Percentiles rank a stretch among this genome's conserved stretches.
These are phyloP conservation scores for Lithobius niger DNA, from an alignment of 1,140 invertebrate species.

Conservation along the genomic window DNA sequence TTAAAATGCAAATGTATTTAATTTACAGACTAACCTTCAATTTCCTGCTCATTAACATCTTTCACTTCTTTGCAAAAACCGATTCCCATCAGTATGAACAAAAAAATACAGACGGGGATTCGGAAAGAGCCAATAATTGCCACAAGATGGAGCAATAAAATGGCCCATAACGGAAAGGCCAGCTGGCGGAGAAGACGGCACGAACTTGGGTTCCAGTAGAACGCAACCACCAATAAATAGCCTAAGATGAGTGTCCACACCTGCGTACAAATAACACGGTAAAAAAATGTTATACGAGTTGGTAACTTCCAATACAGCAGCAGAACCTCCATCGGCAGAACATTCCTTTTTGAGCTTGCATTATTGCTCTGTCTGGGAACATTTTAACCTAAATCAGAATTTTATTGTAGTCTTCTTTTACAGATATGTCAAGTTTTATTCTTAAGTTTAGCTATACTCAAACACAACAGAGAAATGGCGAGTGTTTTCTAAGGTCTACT, in stretches of 20 bases:
- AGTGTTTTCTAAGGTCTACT: too few species aligned
- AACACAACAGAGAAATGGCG: too few species aligned
- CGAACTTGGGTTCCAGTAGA: constrained; percentile 26
- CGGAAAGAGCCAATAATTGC: constrained; percentile 33
- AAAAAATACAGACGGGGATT: constrained; percentile 31
- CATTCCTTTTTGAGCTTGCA: too few species aligned
- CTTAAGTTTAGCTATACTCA: too few species aligned
- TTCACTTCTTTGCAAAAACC: constrained; percentile 28
- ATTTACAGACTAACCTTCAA: too few species aligned
- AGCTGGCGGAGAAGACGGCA: constrained; percentile 21
- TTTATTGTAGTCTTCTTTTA: too few species aligned
- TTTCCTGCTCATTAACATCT: constrained; percentile 11
- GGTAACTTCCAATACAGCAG: neutral
- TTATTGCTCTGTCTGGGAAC: too few species aligned
- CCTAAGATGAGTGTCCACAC: constrained; percentile 27
- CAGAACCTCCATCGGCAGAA: too few species aligned
- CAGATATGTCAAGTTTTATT: too few species aligned
- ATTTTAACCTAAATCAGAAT: too few species aligned
- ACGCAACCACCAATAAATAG: constrained; percentile 26
- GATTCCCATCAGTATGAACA: constrained; percentile 31
- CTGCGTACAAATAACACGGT: constrained; percentile 16
- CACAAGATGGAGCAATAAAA: constrained; percentile 30
- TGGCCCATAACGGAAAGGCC: constrained; percentile 30
- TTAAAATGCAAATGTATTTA: too few species aligned
- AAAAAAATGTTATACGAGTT: neutral